Evolutionary conservation across 1,140 invertebrate species (phyloP).

Genomic region (Bombus superbus): DNA sequence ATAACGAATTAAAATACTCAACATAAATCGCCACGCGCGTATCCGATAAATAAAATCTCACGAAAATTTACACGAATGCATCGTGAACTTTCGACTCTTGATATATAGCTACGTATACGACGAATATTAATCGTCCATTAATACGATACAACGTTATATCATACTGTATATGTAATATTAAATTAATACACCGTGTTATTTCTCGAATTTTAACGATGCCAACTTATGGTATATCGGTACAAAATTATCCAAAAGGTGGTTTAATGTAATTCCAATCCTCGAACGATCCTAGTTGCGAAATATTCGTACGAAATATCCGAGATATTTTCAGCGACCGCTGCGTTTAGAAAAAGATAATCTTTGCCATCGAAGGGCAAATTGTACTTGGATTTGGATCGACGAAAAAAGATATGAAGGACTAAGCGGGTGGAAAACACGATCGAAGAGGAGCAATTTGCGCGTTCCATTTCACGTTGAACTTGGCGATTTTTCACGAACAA

Average conservation of each 20-base stretch:
- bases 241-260: no score
- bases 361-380: no score
- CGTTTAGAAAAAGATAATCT: neutral
- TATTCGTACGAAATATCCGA: no score
- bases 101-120: neutral
- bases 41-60: no score
- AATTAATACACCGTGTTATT: neutral
- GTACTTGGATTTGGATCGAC: neutral
- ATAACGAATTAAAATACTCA: neutral
- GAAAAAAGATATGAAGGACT: neutral
- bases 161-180: no score
- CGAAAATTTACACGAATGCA: neutral
- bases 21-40: neutral
- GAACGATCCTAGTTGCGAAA: no score
- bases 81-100: neutral
- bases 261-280: no score
- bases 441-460: neutral
- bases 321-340: neutral
- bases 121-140: neutral
- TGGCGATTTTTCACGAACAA: constrained; percentile 32
- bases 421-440: neutral
- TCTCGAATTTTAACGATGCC: neutral
- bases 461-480: constrained; percentile 1
- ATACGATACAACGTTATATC: neutral
- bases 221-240: no score